Evolutionary conservation across 2,113 vertebrate species (phyloP).

Genomic region (Albula glossodonta): DNA sequence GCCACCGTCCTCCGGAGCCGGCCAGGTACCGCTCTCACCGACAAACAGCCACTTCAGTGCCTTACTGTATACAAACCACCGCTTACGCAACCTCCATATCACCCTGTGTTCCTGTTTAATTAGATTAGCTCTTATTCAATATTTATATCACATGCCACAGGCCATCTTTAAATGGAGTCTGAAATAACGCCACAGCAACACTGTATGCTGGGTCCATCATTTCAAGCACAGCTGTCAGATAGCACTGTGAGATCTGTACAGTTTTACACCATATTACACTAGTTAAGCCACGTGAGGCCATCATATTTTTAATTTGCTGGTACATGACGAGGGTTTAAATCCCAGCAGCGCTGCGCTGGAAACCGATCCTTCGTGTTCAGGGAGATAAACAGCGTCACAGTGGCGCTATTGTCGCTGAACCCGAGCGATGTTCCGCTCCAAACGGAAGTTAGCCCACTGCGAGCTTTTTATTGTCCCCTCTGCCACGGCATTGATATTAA

Average conservation of each 20-base stretch:
- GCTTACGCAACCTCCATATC: background rate
- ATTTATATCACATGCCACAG: background rate
- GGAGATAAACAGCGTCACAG: background rate
- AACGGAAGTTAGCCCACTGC: conserved; percentile 62
- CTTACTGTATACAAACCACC: background rate
- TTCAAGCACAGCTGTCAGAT: background rate
- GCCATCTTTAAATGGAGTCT: background rate
- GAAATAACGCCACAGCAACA: background rate
- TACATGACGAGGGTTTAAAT: background rate
- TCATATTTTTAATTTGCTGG: background rate
- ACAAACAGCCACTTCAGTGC: conserved; percentile 1
- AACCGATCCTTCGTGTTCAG: background rate
- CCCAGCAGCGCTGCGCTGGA: background rate
- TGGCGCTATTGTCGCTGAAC: background rate
- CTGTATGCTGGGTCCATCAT: background rate
- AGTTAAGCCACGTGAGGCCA: background rate
- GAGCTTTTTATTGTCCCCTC: conserved; percentile 53
- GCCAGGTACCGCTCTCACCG: conserved; percentile 65
- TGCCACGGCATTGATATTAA: conserved; percentile 66
- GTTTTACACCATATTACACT: background rate
- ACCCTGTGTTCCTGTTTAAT: background rate
- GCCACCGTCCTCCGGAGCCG: conserved; percentile 39
- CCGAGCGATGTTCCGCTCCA: conserved; percentile 19
- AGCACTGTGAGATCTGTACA: background rate
- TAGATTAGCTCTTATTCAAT: background rate